Evolutionary conservation across 2,113 vertebrate genomes (phyloP), one percentile per base, ranked within the genome.

Genomic region (Macrotis lagotis): DNA sequence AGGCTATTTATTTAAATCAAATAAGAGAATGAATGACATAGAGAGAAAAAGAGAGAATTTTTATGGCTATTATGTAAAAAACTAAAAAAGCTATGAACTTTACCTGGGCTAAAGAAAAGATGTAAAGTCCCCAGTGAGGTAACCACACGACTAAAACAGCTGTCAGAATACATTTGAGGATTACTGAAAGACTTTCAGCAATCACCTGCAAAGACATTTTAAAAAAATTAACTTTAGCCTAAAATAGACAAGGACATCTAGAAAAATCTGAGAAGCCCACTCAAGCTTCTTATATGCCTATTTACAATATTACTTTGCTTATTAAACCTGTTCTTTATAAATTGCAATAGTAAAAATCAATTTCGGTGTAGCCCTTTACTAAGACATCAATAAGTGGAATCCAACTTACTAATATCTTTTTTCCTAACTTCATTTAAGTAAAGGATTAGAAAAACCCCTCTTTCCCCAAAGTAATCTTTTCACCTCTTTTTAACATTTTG

Each of bases 61-160:
- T 91, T 19, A 96, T 49, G 37, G 0, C 91, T 19, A 93, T 91
- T 26, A 93, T 37, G 90, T 0, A 59, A 66, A 16, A 55, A 91
- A 92, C 26, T 90, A 31, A 94, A 94, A 94, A 95, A 88, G 50
- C 50, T 9, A 0, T 74, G 66, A 91, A 95, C 95, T 96, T 96
- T 96, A 99, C 99, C 98, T 99, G 99, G 94, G 99, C 99, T 94
- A 99, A 91, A 94, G 98, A 98, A 97, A 99, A 99, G 97, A 99
- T 98, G 94, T 99, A 98, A 44, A 99, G 98, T 6, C 99, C 99
- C 99, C 99, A 99, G 0, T 99, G 98, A 94, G 98, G 99, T 88
- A 98, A 97, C 90, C 98, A 98, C 11, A 99, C 96, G 93, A 99
- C 99, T 93, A 99, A 98, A 93, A 98, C 94, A 94, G 99, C 99